Evolutionary conservation across 2,113 vertebrate genomes (phyloP).

Genomic region (Pseudopipra pipra): DNA sequence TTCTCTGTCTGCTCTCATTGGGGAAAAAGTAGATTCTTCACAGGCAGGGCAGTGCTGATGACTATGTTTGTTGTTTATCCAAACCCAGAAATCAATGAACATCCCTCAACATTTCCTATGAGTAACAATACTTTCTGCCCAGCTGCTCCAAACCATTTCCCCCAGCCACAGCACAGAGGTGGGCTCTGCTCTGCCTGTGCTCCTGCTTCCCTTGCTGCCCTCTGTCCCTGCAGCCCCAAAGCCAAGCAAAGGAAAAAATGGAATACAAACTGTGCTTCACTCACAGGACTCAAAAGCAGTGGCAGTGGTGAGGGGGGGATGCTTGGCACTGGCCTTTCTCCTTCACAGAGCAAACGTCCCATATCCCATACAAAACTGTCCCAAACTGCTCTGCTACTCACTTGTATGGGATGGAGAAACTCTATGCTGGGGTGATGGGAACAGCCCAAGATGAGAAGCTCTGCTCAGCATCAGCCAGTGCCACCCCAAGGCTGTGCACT

Average conservation of each 20-base stretch:
- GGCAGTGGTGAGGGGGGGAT: fast-evolving
- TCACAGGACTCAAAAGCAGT: neutral
- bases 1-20: neutral
- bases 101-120: neutral
- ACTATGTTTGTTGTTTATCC: neutral
- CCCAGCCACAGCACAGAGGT: neutral
- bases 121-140: neutral
- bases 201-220: fast-evolving
- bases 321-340: neutral
- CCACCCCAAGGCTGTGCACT: neutral
- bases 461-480: neutral
- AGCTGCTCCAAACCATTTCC: neutral
- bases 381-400: neutral
- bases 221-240: no score
- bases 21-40: neutral
- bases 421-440: neutral
- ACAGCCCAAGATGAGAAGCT: fast-evolving
- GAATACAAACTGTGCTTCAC: neutral
- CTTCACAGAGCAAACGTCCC: no score
- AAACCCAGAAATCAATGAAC: neutral
- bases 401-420: neutral
- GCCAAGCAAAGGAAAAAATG: neutral
- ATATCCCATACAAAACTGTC: fast-evolving
- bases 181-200: neutral
- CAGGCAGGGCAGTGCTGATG: neutral